Evolutionary conservation across 1,140 invertebrate genomes (phyloP), one percentile per base, ranked within the genome.

Genomic region (Venturia canescens): DNA sequence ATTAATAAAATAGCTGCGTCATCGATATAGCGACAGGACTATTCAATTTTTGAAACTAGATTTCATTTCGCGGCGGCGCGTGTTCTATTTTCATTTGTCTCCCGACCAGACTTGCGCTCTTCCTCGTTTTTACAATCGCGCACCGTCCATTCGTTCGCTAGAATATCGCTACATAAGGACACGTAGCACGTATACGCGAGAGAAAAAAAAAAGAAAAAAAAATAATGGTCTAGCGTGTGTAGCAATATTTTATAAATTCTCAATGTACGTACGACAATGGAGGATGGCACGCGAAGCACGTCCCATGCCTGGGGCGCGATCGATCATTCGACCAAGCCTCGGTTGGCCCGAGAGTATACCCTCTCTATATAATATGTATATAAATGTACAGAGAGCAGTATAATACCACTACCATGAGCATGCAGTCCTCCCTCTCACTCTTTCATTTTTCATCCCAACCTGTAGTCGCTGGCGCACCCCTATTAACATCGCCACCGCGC

Each of bases 281-380:
- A 63, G 69, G 79, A 75, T 80, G 79, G 72, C 79, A 80, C 79
- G 79, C 79, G 79, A 80, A 72, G 71, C 72, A 67, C 79, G 79
- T 80, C 31, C 71, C 38, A 76, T 80, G 38, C 26, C 18, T 60
- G 72, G 23, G 44, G 18, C 38, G 50, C 79, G 79, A 80, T 80
- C 79, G 79, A 80, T 80, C 79, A 80, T 66, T 80, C 57, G 74
- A 63, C 72, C 72, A 76, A 76, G 26, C 72, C 72, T 76, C 29
- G 53, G 72, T 15, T 23, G 50, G 44, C 72, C 72, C 26, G 57
- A 23, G 72, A 18, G 44, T 31, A 69, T 21, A 11, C 66, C 11
- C 60, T 13, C 60, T 9, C 23, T 23, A n/a, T 15, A 0, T 11
- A 13, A 69, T 31, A 69, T 31, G 31, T n/a, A 69, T 31, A n/a